phyloP scores from a whole-genome alignment of 2,113 vertebrate genomes.

The Gymnobelideus leadbeateri region DNA sequence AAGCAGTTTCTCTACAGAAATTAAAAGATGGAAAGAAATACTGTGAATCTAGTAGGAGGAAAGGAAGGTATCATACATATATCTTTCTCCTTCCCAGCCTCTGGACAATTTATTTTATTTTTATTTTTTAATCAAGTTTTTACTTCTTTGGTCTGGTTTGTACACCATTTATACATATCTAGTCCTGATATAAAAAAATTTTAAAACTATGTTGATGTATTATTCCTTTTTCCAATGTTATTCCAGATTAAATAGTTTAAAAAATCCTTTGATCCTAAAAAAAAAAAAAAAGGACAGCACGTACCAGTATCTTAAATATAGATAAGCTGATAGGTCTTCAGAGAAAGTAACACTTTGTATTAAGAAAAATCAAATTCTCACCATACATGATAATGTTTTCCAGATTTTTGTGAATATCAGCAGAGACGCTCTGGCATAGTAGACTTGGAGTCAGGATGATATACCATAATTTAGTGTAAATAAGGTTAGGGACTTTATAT shows the following conservation, averaged over 20 bases:
- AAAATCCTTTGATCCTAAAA: too few relatives aligned
- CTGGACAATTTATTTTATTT: neutral
- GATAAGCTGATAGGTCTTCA: neutral
- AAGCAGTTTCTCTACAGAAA: neutral
- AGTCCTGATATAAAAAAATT: neutral
- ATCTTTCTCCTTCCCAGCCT: neutral
- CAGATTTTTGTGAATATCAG: neutral
- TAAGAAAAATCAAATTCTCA: neutral
- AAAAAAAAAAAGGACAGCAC: neutral
- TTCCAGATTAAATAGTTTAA: neutral
- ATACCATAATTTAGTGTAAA: neutral
- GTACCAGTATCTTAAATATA: neutral
- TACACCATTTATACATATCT: neutral
- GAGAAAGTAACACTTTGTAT: neutral
- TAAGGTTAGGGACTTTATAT: too few relatives aligned
- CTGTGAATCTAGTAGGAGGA: neutral
- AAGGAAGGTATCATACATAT: neutral
- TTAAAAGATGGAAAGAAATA: neutral
- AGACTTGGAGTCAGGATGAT: neutral
- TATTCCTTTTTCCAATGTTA: neutral
- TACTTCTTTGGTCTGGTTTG: neutral
- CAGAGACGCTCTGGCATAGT: neutral
- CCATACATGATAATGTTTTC: neutral
- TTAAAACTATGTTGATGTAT: neutral
- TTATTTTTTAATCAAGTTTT: neutral